Base-by-base conservation (phyloP, 2,888 invertebrate species). In the Cremastobaeus sp. region DNA sequence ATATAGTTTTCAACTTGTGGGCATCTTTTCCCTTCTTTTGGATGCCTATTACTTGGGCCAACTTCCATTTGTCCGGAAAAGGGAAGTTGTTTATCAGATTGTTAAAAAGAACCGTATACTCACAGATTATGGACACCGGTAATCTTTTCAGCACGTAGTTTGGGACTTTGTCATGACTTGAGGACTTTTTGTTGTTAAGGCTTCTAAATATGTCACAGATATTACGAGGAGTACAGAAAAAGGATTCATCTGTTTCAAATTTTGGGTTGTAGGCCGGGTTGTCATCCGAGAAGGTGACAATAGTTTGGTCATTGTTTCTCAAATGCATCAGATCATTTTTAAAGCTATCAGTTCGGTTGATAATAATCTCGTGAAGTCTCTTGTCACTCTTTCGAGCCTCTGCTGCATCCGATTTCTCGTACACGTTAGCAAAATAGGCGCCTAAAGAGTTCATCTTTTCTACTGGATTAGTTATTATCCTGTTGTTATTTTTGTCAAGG, bases 181-280 rank as follows among this genome's bases (percentile, higher is more conserved):
- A 2, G 0, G 37, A 54, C 12, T 54, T 54, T 37, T 54, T 35
- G 25, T 37, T 54, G 6, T 54, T 54, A 12, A 54, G 5, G 20
- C 37, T 50, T 32, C 11, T 32, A 6, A 32, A n/a, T 6, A 32
- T 32, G 11, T 32, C 11, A 6, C 3, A 3, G 11, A 32, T 9
- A n/a, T 32, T 32, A 8, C 3, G 32, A 32, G 3, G 8, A 9
- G 8, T 32, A n/a, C 32, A 32, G n/a, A 32, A 32, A 9, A n/a
- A 32, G 3, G 8, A 9, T 4, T 32, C 32, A n/a, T 32, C 11
- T 9, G 8, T 11, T 32, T 32, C 32, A 9, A 32, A 32, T 32
- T 8, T 32, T 32, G 32, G 32, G n/a, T 32, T 9, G 8, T n/a
- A 9, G 11, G 32, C 25, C 4, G 25, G 8, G 8, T 25, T 25